These are phyloP conservation scores for Thymelicus acteon DNA, from an alignment of 2,888 invertebrate genomes.

Conservation along the genomic window DNA sequence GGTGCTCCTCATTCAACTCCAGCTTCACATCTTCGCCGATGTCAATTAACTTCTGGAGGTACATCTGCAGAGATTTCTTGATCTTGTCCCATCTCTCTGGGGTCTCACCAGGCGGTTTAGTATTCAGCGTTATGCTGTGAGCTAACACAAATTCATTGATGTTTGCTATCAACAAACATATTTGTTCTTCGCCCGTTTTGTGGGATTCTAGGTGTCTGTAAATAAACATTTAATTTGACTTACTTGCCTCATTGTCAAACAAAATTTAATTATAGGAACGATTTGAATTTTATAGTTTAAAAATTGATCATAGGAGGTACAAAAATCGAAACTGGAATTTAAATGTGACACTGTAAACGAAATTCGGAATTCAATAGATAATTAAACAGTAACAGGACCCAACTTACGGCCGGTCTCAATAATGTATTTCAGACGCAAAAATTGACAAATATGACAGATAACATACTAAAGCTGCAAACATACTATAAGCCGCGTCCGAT, in stretches of 20 bases:
- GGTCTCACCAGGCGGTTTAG: constrained; percentile 78
- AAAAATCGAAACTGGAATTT: too few species aligned
- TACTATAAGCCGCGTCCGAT: too few species aligned
- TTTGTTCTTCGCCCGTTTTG: constrained; percentile 69
- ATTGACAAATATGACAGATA: too few species aligned
- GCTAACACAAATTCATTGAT: constrained; percentile 84
- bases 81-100: constrained; percentile 81
- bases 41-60: constrained; percentile 77
- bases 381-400: too few species aligned
- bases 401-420: too few species aligned
- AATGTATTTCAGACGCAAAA: too few species aligned
- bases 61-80: constrained; percentile 73
- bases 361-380: too few species aligned
- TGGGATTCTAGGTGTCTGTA: constrained; percentile 71
- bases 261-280: not conserved
- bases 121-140: constrained; percentile 79
- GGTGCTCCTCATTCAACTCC: constrained; percentile 73
- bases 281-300: too few species aligned
- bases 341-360: too few species aligned
- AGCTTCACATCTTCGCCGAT: constrained; percentile 79
- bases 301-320: too few species aligned
- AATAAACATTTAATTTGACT: constrained; percentile 30
- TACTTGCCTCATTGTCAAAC: not conserved
- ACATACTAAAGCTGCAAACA: too few species aligned
- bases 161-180: constrained; percentile 80